Base-by-base conservation (phyloP, 2,797 vertebrate species). In the Linurgus olivaceus region DNA sequence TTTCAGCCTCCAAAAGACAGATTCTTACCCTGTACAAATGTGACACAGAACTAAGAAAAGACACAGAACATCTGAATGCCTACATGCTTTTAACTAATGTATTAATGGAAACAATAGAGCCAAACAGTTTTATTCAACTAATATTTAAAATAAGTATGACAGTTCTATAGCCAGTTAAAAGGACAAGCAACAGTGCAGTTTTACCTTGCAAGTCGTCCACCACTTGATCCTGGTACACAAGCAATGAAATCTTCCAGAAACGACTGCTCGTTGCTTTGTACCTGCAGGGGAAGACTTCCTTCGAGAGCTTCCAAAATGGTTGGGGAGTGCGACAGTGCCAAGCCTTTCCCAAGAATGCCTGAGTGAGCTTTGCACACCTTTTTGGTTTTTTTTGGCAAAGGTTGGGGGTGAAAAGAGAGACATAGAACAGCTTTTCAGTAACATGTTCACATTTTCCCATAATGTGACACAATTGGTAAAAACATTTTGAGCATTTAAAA, bases 171-270 rank as follows among this genome's bases (percentile, higher is more conserved):
- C 5, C n/a, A 24, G 19, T 23, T 57, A 20, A 18, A 68, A 0
- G 54, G 29, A 72, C 7, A 76, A 82, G 11, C 5, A 84, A 47
- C 20, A 61, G 9, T 2, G 3, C 23, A 38, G 33, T 54, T 45
- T 80, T 97, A 99, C 99, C 99, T 99, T 92, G 99, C 99, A 88
- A 99, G 98, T 59, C 99, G 98, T 72, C 99, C 99, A 74, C 99
- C 99, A 81, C 99, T 99, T 62, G 99, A 99, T 96, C 98, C 99
- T 88, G 99, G 98, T 21, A 99, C 98, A 95, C 99, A 99, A 50
- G 99, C 99, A 96, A 99, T 99, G 94, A 99, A 99, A 97, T 99
- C 99, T 93, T 99, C 99, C 81, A 99, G 98, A 96, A 99, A 99
- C 7, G 99, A 99, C 81, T 99, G 99, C 86, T 99, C 99, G 8